A percentile compares a stretch with the other conserved stretches of the same genome.
These are phyloP conservation scores for Homalodisca vitripennis DNA, from an alignment of 1,140 invertebrate genomes.

Conservation along the genomic window DNA sequence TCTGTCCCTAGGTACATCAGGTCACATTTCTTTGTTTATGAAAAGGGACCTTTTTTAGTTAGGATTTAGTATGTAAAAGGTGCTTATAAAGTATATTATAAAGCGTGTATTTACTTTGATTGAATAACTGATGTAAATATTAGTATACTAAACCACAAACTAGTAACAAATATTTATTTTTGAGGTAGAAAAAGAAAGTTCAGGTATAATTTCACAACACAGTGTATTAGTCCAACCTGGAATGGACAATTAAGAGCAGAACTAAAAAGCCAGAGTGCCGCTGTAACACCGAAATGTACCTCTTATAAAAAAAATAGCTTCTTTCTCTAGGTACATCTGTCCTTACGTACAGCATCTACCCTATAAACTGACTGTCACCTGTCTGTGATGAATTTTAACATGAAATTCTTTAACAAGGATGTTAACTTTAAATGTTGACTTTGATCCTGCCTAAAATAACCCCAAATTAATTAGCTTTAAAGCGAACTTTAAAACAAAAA, in stretches of 20 bases:
- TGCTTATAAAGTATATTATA: conserved; percentile 3
- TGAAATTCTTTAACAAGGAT: too few relatives aligned
- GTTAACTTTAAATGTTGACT: too few relatives aligned
- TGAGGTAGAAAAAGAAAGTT: too few relatives aligned
- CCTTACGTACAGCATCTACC: conserved; percentile 4
- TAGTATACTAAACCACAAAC: neutral
- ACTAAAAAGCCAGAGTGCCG: neutral
- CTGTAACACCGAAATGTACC: neutral
- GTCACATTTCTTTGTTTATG: conserved; percentile 5
- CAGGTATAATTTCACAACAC: neutral
- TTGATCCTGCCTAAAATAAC: too few relatives aligned
- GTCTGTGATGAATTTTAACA: too few relatives aligned
- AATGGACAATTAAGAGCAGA: neutral
- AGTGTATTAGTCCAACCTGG: neutral
- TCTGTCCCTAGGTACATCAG: conserved; percentile 12
- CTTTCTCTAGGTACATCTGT: conserved; percentile 12
- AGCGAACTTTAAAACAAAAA: too few relatives aligned
- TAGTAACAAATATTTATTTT: too few relatives aligned
- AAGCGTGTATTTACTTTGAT: too few relatives aligned
- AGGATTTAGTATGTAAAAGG: neutral
- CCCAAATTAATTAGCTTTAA: too few relatives aligned
- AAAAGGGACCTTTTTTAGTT: conserved; percentile 5
- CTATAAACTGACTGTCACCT: too few relatives aligned
- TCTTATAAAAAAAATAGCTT: neutral
- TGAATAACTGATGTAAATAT: neutral